Percentiles rank a stretch among this genome's conserved stretches.
phyloP scores from a whole-genome alignment of 2,797 vertebrate species.

The Parauchenoglanis ngamensis region DNA sequence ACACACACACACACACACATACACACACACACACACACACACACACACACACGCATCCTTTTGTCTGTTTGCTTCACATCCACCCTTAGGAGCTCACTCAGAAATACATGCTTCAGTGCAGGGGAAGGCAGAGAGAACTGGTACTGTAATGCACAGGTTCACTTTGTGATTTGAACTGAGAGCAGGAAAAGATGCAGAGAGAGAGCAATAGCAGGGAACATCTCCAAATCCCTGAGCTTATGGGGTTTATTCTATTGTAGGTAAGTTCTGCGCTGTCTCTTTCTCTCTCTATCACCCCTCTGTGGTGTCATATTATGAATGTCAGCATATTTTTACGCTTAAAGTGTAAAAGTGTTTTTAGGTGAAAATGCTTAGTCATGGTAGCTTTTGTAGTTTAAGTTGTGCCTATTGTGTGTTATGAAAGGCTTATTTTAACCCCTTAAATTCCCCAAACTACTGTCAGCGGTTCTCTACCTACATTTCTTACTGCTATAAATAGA shows the following conservation, averaged over 20 bases:
- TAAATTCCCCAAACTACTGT: neutral
- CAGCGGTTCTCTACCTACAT: neutral
- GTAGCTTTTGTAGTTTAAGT: neutral
- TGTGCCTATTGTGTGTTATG: neutral
- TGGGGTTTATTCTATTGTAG: conserved; percentile 59
- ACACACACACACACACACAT: neutral
- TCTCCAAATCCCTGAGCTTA: conserved; percentile 33
- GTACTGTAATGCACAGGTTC: conserved; percentile 4
- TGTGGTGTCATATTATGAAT: neutral
- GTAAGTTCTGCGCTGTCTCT: conserved; percentile 63
- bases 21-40: neutral
- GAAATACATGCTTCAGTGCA: conserved; percentile 9
- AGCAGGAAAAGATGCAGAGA: conserved; percentile 24
- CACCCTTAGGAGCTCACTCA: conserved; percentile 24
- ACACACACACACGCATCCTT: conserved; percentile 16
- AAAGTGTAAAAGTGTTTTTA: neutral
- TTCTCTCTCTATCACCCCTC: neutral
- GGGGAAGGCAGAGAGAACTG: conserved; percentile 14
- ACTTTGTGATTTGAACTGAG: conserved; percentile 29
- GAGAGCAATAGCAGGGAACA: conserved; percentile 11
- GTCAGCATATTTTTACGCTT: neutral
- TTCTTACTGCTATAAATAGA: neutral
- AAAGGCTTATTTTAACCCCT: neutral
- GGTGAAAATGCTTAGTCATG: conserved; percentile 33
- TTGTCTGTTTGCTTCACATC: conserved; percentile 22